phyloP scores from a whole-genome alignment of 2,113 vertebrate species.

The Probosciger aterrimus region DNA sequence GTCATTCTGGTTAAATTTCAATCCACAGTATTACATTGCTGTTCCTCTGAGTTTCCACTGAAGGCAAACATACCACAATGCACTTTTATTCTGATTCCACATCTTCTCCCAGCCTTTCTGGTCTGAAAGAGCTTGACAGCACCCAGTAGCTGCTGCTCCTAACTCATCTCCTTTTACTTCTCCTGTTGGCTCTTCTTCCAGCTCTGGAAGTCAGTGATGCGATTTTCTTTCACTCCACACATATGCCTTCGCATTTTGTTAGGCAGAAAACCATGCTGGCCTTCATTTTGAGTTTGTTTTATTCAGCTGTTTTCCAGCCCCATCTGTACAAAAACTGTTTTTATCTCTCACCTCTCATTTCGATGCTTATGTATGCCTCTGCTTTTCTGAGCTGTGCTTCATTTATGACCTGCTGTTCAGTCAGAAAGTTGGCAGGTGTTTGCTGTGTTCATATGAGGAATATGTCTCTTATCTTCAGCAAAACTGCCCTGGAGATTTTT shows the following conservation, averaged over 20 bases:
- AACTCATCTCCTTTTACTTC: background rate
- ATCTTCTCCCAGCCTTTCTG: background rate
- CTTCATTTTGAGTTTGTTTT: background rate
- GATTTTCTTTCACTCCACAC: background rate
- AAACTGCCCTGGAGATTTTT: background rate
- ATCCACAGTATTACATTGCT: background rate
- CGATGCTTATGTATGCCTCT: background rate
- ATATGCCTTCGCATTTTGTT: background rate
- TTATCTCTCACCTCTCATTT: background rate
- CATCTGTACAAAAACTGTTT: background rate
- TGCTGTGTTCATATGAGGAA: background rate
- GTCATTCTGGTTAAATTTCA: background rate
- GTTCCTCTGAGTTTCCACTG: background rate
- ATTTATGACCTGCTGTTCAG: background rate
- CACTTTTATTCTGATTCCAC: background rate
- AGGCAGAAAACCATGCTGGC: background rate
- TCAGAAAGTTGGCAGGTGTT: background rate
- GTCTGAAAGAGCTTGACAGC: background rate
- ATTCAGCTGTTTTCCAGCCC: conserved; percentile 4
- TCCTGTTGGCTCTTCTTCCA: background rate
- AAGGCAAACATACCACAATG: background rate
- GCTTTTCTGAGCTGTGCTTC: background rate
- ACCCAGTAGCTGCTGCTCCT: background rate
- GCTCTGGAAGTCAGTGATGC: background rate
- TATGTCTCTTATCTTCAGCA: background rate